These are phyloP conservation scores for Brachypteracias leptosomus DNA, from an alignment of 2,113 vertebrate genomes.

Conservation along the genomic window DNA sequence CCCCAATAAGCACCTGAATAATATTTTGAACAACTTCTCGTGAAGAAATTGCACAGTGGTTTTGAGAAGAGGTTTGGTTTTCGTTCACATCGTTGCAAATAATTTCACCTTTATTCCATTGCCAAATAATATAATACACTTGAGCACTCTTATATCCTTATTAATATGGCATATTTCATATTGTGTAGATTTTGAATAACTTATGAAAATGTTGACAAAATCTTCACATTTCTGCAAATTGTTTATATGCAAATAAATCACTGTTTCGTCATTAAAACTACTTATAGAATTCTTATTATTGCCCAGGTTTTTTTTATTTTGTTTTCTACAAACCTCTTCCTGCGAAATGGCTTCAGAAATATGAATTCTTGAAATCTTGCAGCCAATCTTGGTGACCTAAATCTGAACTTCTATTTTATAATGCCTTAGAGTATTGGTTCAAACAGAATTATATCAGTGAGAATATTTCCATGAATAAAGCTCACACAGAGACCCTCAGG, in stretches of 20 bases:
- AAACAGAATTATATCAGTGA: not conserved
- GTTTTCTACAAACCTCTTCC: not conserved
- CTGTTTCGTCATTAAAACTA: not conserved
- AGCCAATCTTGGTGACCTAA: not conserved
- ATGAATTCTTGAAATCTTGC: not conserved
- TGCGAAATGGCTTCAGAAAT: not conserved
- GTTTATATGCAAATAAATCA: constrained; percentile 7
- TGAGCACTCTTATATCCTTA: not conserved
- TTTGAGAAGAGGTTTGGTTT: not conserved
- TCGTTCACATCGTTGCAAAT: not conserved
- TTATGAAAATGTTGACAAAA: constrained; percentile 8
- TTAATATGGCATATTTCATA: not conserved
- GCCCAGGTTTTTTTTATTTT: not conserved
- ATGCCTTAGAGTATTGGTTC: not conserved
- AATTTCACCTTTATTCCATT: not conserved
- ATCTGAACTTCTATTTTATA: constrained; percentile 3
- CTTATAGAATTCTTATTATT: not conserved
- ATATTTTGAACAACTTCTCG: not conserved
- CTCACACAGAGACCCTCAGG: not conserved
- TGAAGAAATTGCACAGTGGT: not conserved
- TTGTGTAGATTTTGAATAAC: not conserved
- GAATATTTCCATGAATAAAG: not conserved
- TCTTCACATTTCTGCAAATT: not conserved
- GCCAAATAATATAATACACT: not conserved
- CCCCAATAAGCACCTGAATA: not conserved